Conservation (phyloP, 1,140 invertebrate genomes). For the Panagrolaimus sp. region DNA sequence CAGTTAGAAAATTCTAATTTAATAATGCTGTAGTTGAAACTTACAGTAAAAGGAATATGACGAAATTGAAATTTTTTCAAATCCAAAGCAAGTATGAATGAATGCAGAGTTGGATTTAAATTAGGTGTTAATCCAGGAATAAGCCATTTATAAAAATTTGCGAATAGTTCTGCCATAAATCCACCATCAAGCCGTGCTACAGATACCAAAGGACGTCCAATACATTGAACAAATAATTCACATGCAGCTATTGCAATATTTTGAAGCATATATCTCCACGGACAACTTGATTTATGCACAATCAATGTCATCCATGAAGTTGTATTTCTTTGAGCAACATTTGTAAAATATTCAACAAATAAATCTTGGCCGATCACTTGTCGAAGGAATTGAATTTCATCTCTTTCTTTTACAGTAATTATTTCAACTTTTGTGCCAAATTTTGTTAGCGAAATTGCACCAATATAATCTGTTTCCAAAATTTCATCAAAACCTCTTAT, state of each 20-base stretch:
- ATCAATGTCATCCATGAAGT: conserved; percentile 6
- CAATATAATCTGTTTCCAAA: background rate
- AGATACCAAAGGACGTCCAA: background rate
- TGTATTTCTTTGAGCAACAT: background rate
- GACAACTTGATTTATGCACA: background rate
- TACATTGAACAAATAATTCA: background rate
- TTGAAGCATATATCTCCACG: background rate
- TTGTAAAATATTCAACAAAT: background rate
- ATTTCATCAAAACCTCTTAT: background rate
- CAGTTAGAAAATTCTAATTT: no score
- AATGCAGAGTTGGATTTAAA: background rate
- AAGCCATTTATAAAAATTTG: background rate
- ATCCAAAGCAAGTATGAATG: background rate
- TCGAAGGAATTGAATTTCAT: background rate
- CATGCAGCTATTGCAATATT: background rate
- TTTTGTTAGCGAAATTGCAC: background rate
- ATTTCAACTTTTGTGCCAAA: background rate
- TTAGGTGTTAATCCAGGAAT: background rate
- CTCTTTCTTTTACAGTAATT: background rate
- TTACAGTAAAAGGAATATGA: background rate
- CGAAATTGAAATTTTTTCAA: background rate
- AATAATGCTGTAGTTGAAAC: background rate
- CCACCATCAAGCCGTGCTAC: background rate
- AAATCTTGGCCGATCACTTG: background rate
- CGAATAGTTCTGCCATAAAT: background rate